Percentiles rank a stretch among this genome's conserved stretches.
phyloP scores from a whole-genome alignment of 2,888 invertebrate genomes.

The Cyrtodaria siliqua region DNA sequence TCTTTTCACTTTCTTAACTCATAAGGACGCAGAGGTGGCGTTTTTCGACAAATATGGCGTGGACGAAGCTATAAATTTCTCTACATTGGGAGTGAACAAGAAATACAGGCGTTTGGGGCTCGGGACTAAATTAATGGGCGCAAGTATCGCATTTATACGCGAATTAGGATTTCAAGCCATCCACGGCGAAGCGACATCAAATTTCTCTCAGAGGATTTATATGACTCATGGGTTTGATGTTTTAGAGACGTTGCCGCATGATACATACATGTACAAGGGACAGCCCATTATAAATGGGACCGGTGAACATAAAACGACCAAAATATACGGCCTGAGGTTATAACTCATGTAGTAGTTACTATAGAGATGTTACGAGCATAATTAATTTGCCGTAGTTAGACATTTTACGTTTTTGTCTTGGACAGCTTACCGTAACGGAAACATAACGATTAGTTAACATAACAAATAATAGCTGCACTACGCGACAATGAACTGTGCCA shows the following conservation, averaged over 20 bases:
- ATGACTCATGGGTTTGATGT: slow-evolving; percentile 34
- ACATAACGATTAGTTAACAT: too few species aligned
- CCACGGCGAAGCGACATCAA: slow-evolving; percentile 47
- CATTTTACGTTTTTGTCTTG: too few species aligned
- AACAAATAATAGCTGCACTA: too few species aligned
- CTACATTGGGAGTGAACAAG: slow-evolving; percentile 33
- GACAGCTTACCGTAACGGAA: too few species aligned
- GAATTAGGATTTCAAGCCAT: slow-evolving; percentile 45
- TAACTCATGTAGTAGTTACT: background rate
- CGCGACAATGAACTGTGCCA: too few species aligned
- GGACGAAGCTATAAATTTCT: slow-evolving; percentile 41
- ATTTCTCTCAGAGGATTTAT: slow-evolving; percentile 52
- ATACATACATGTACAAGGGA: slow-evolving; percentile 34
- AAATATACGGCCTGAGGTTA: slow-evolving; percentile 19
- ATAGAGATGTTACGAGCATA: too few species aligned
- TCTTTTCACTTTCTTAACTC: slow-evolving; percentile 32
- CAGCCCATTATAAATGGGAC: slow-evolving; percentile 25
- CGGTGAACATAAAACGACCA: slow-evolving; percentile 35
- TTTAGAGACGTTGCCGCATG: slow-evolving; percentile 31
- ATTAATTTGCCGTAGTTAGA: too few species aligned
- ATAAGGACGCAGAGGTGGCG: slow-evolving; percentile 30
- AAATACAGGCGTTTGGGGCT: slow-evolving; percentile 46
- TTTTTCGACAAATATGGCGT: slow-evolving; percentile 25
- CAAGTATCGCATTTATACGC: slow-evolving; percentile 35
- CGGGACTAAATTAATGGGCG: slow-evolving; percentile 35